phyloP scores from a whole-genome alignment of 2,113 vertebrate genomes.

The Varanus salvator region DNA sequence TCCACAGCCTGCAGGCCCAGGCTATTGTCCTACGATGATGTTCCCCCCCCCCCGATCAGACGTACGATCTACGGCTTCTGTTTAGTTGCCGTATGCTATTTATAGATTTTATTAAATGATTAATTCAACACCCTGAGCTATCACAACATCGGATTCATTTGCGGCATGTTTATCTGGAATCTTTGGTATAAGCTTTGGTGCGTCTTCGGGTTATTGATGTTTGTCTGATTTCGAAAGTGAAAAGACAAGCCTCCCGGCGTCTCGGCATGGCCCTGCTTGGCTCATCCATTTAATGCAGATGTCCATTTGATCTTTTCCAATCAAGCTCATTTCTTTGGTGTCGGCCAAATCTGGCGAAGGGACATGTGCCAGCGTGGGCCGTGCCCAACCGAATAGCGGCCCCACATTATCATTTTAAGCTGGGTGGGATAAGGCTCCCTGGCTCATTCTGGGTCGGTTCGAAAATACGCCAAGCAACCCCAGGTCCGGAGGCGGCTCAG shows the following conservation, averaged over 20 bases:
- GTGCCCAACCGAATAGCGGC: not conserved
- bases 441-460: not conserved
- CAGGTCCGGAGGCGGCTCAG: not conserved
- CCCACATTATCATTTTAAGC: not conserved
- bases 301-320: not conserved
- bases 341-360: not conserved
- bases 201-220: slow-evolving; percentile 11
- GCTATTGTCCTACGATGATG: not conserved
- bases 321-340: not conserved
- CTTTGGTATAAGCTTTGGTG: slow-evolving; percentile 3
- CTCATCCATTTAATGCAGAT: not conserved
- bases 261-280: not conserved
- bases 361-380: not conserved
- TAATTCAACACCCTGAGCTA: slow-evolving; percentile 2
- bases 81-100: not conserved
- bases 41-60: not conserved
- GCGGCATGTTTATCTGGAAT: slow-evolving; percentile 3
- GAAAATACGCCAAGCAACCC: not conserved
- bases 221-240: not conserved
- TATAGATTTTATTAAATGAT: slow-evolving; percentile 19
- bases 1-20: not conserved
- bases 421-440: not conserved
- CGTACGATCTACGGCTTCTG: not conserved
- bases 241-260: not conserved
- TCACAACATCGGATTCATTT: slow-evolving; percentile 12